A percentile compares a stretch with the other conserved stretches of the same genome.
These are phyloP conservation scores for Conomelus anceps DNA, from an alignment of 2,888 invertebrate species.

Conservation along the genomic window DNA sequence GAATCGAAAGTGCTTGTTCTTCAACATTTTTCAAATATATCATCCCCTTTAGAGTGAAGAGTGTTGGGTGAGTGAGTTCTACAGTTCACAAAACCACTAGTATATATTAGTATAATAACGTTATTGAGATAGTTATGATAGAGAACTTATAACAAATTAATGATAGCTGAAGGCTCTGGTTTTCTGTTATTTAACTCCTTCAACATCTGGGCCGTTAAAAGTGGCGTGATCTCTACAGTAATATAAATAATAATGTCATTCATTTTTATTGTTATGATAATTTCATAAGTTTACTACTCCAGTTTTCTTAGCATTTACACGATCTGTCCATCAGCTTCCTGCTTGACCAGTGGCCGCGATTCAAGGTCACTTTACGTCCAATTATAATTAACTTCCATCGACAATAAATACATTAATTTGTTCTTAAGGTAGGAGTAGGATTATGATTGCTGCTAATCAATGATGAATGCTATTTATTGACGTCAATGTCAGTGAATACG, in stretches of 20 bases:
- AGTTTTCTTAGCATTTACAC: not conserved
- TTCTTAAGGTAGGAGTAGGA: not conserved
- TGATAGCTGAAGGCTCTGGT: not conserved
- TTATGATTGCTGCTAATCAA: not conserved
- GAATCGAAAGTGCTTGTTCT: too few species aligned
- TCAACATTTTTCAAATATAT: too few species aligned
- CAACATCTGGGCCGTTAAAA: not conserved
- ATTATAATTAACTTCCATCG: not conserved
- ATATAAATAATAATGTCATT: not conserved
- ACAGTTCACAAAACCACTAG: too few species aligned
- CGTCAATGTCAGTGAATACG: too few species aligned
- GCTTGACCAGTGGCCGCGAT: conserved; percentile 1
- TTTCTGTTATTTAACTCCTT: not conserved
- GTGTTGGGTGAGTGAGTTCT: too few species aligned
- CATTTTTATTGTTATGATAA: not conserved
- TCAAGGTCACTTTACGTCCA: not conserved
- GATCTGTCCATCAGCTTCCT: not conserved
- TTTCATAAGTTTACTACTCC: not conserved
- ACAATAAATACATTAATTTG: not conserved
- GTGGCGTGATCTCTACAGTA: not conserved
- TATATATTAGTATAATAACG: too few species aligned
- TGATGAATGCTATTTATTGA: not conserved
- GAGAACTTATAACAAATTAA: not conserved
- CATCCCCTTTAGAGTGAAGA: too few species aligned
- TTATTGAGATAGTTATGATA: not conserved